Evolutionary conservation across 2,888 invertebrate species (phyloP).

Genomic region (Tubulanus polymorphus): DNA sequence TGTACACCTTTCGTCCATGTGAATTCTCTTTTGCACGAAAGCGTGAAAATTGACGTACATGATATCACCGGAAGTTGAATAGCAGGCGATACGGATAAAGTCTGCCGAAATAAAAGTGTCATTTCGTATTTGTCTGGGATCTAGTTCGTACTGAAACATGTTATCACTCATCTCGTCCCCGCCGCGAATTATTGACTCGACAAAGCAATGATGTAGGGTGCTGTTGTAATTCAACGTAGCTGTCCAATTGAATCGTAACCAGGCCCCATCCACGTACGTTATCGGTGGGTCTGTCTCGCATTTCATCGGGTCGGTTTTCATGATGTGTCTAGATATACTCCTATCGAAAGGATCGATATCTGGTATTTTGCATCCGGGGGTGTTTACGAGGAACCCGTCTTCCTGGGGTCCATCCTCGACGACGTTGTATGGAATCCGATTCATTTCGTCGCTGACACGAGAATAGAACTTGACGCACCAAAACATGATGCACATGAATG

Average conservation of each 20-base stretch:
- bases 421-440: no score
- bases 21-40: constrained; percentile 29
- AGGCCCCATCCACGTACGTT: constrained; percentile 30
- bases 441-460: no score
- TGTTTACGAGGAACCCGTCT: constrained; percentile 32
- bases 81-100: constrained; percentile 40
- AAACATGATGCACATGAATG: no score
- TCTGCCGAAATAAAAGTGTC: constrained; percentile 29
- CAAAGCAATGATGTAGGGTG: constrained; percentile 35
- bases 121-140: constrained; percentile 17
- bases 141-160: constrained; percentile 20
- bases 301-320: constrained; percentile 19
- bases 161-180: constrained; percentile 14
- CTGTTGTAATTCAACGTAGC: constrained; percentile 20
- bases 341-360: constrained; percentile 40
- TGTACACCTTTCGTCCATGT: constrained; percentile 11
- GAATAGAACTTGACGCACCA: no score
- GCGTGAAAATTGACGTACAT: constrained; percentile 43
- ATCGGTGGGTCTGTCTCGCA: constrained; percentile 30
- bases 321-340: constrained; percentile 25
- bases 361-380: constrained; percentile 40
- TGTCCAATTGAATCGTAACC: constrained; percentile 28
- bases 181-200: constrained; percentile 31
- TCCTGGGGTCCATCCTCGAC: no score
- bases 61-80: constrained; percentile 22